Evolutionary conservation across 2,888 invertebrate genomes (phyloP).

Genomic region (Drosophila testacea): DNA sequence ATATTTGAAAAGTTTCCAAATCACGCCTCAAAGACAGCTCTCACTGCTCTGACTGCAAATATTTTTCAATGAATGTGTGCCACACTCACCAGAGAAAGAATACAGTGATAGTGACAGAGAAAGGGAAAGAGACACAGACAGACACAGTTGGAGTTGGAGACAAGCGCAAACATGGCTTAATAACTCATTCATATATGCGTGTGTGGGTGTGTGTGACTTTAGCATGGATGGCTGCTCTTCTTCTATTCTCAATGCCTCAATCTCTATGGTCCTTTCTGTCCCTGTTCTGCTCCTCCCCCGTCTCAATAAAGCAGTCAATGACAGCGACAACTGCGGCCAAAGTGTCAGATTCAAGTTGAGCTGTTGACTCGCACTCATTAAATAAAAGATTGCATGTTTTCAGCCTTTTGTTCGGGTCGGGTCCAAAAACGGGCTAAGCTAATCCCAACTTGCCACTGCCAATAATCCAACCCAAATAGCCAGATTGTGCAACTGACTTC

Average conservation of each 20-base stretch:
- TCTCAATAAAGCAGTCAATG: constrained; percentile 57
- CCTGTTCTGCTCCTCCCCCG: not conserved
- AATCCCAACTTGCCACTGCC: constrained; percentile 43
- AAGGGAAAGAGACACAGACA: not conserved
- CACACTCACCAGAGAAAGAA: constrained; percentile 8
- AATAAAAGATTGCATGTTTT: constrained; percentile 79
- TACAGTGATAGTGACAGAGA: not conserved
- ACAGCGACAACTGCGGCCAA: constrained; percentile 46
- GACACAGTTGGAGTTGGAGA: constrained; percentile 36
- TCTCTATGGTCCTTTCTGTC: not conserved
- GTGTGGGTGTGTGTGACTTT: constrained; percentile 39
- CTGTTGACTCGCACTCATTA: constrained; percentile 78
- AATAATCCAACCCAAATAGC: constrained; percentile 14
- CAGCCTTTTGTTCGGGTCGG: constrained; percentile 63
- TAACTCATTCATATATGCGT: constrained; percentile 65
- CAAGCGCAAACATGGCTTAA: constrained; percentile 77
- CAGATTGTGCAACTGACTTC: constrained; percentile 39
- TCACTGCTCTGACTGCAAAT: constrained; percentile 64
- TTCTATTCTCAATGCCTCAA: constrained; percentile 17
- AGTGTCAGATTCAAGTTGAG: constrained; percentile 77
- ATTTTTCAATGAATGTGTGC: constrained; percentile 74
- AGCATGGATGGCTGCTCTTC: constrained; percentile 44
- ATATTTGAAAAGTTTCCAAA: constrained; percentile 82
- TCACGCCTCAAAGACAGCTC: constrained; percentile 72
- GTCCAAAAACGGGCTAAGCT: constrained; percentile 24